Conservation (phyloP, 1,140 invertebrate genomes). For the Metopolophium dirhodum region DNA sequence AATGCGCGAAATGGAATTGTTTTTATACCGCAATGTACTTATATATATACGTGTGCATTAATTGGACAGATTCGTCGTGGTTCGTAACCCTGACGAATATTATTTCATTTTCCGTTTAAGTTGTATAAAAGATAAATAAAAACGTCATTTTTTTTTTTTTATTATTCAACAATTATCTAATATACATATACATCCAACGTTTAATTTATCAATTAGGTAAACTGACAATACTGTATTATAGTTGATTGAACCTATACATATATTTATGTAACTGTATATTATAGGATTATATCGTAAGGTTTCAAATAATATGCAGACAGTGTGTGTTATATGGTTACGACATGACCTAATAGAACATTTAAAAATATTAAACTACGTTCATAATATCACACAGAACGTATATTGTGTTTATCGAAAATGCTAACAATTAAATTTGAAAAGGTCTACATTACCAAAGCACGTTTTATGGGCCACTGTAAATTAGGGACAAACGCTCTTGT, state of each 20-base stretch:
- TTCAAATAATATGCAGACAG: background rate
- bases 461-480: background rate
- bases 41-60: background rate
- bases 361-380: background rate
- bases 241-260: background rate
- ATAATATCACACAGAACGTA: background rate
- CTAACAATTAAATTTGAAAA: background rate
- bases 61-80: background rate
- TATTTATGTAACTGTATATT: too few relatives aligned
- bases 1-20: background rate
- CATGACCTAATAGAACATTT: background rate
- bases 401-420: background rate
- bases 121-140: background rate
- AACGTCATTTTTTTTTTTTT: background rate
- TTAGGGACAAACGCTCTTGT: background rate
- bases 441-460: background rate
- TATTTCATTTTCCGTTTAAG: background rate
- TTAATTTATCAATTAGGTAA: background rate
- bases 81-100: background rate
- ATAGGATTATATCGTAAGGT: background rate
- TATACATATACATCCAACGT: background rate
- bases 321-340: background rate
- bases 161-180: background rate
- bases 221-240: background rate
- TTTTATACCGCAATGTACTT: background rate